Evolutionary conservation across 23 tunicate genomes (phyloP), one percentile per base, ranked within the genome.

Genomic region (Botrylloides violaceus): DNA sequence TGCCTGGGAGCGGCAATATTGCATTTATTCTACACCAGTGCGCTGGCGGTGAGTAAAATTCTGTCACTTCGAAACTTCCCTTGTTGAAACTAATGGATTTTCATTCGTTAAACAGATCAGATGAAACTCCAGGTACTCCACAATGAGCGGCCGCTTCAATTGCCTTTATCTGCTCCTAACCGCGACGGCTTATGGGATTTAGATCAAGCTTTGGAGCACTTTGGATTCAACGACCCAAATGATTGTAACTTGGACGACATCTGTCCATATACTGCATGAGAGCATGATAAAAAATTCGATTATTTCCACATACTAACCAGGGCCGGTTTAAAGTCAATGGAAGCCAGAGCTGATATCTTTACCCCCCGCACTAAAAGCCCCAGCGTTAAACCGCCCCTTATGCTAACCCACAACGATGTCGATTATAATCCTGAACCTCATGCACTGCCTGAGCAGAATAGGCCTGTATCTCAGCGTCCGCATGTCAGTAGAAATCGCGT

Each of bases 181-280:
- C 12, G 23, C 34, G 70, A 33, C 32, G 70, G 33, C 26, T 33
- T 63, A 63, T 63, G 70, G 70, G 36, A 63, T 33, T 63, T 63
- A 12, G 70, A 63, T 33, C 34, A 63, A 19, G 70, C 35, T 4
- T 33, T 63, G 32, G 70, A 63, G 29, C 29, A 63, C 33, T 63
- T 27, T 63, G 12, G 70, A 3, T 63, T 12, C 34, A 63, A 63
- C 4, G 35, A 63, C 29, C 70, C 34, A 31, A 4, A 25, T 3
- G 35, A 63, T 31, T 63, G 70, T 31, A 31, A 29, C 26, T 63
- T 33, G 70, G 33, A 28, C 3, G 33, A 63, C 26, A 63, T 63
- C 4, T 63, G 70, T 63, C 15, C 53, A 7, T 43, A 43, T n/a
- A n/a, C n/a, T n/a, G n/a, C n/a, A n/a, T n/a, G n/a, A n/a, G n/a